A percentile compares a stretch with the other conserved stretches of the same genome.
phyloP scores from a whole-genome alignment of 2,888 invertebrate species.

The Drosophila robusta region DNA sequence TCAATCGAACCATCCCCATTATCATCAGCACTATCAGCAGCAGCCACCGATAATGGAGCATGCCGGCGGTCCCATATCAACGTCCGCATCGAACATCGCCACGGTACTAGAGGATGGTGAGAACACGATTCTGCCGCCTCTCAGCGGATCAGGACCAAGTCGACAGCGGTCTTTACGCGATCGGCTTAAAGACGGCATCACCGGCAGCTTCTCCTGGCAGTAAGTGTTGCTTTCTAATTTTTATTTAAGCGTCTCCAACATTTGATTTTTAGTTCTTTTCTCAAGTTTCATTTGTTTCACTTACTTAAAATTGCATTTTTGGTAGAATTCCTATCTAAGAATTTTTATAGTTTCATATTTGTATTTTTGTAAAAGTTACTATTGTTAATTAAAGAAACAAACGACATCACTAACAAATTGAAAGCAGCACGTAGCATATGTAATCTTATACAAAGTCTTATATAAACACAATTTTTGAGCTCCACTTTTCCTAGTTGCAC shows the following conservation, averaged over 20 bases:
- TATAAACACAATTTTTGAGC: slow-evolving; percentile 20
- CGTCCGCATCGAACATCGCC: slow-evolving; percentile 82
- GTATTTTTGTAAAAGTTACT: slow-evolving; percentile 8
- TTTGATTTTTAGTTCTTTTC: slow-evolving; percentile 26
- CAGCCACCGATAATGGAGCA: slow-evolving; percentile 82
- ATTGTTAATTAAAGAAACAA: slow-evolving; percentile 18
- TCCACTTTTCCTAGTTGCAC: slow-evolving; percentile 35
- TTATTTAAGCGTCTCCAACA: slow-evolving; percentile 38
- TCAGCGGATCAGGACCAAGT: slow-evolving; percentile 87
- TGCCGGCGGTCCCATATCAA: slow-evolving; percentile 74
- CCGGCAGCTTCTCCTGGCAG: slow-evolving; percentile 93
- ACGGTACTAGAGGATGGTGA: slow-evolving; percentile 81
- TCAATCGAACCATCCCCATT: slow-evolving; percentile 61
- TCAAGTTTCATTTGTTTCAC: slow-evolving; percentile 21
- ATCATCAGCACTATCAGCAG: slow-evolving; percentile 62
- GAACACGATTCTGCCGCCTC: slow-evolving; percentile 82
- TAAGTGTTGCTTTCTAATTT: slow-evolving; percentile 86
- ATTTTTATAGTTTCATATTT: slow-evolving; percentile 21
- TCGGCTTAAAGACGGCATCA: slow-evolving; percentile 91
- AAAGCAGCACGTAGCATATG: slow-evolving; percentile 35
- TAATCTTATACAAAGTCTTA: slow-evolving; percentile 28
- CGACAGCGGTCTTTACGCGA: slow-evolving; percentile 92
- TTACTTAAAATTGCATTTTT: slow-evolving; percentile 19
- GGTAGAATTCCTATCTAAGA: slow-evolving; percentile 15
- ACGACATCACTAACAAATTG: slow-evolving; percentile 9